Evolutionary conservation across 2,888 invertebrate genomes (phyloP).

Genomic region (Fissipunctia ypsillon): DNA sequence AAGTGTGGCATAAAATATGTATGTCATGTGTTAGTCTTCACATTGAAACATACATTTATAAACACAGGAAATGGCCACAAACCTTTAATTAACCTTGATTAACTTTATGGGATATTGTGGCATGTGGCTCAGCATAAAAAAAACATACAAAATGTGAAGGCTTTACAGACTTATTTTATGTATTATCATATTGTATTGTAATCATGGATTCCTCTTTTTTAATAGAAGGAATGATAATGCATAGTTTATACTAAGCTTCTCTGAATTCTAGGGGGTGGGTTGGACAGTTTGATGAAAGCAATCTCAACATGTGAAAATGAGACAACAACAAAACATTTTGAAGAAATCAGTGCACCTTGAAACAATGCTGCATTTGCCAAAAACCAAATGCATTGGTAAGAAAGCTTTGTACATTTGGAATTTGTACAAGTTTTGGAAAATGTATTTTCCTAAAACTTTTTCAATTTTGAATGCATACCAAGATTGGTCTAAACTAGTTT

Average conservation of each 20-base stretch:
- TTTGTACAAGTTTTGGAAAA: conserved; percentile 42
- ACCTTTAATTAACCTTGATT: conserved; percentile 19
- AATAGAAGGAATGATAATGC: not conserved
- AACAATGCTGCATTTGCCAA: conserved; percentile 29
- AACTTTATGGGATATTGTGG: conserved; percentile 7
- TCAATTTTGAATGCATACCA: conserved; percentile 10
- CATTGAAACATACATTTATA: not conserved
- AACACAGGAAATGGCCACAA: not conserved
- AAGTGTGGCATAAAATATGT: not conserved
- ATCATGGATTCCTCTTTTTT: not conserved
- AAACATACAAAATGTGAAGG: not conserved
- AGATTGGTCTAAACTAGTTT: conserved; percentile 18
- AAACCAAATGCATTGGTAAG: conserved; percentile 51
- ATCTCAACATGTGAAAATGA: not conserved
- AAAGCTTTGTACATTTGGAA: conserved; percentile 22
- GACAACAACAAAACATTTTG: not conserved
- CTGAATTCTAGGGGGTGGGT: conserved; percentile 51
- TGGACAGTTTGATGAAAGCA: conserved; percentile 9
- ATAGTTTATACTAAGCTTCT: conserved; percentile 30
- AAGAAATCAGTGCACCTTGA: not conserved
- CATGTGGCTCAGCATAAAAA: not conserved
- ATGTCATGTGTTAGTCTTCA: not conserved
- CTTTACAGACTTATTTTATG: not conserved
- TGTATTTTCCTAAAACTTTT: conserved; percentile 38
- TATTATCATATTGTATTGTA: not conserved